A percentile compares a stretch with the other conserved stretches of the same genome.
Evolutionary conservation across 1,140 invertebrate genomes (phyloP).

Genomic region (Periplaneta americana): DNA sequence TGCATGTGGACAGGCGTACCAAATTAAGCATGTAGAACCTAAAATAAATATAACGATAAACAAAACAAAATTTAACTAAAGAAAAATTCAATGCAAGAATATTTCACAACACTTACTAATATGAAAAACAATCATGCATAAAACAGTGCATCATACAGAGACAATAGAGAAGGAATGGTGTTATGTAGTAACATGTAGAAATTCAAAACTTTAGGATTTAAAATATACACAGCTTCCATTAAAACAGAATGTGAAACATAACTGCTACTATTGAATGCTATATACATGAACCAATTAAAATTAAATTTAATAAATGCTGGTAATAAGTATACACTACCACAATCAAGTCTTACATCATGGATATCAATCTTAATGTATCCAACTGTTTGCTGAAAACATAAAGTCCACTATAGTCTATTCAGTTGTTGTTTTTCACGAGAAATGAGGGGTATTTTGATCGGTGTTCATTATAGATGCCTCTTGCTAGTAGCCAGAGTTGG

Average conservation of each 20-base stretch:
- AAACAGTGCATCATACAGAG: background rate
- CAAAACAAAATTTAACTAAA: constrained; percentile 9
- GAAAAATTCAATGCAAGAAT: background rate
- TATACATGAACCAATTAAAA: background rate
- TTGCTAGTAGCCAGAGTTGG: too few relatives aligned
- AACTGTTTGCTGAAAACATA: too few relatives aligned
- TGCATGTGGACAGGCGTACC: constrained; percentile 10
- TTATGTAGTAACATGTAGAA: background rate
- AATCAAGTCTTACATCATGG: too few relatives aligned
- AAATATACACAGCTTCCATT: background rate
- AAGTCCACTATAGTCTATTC: too few relatives aligned
- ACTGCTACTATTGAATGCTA: background rate
- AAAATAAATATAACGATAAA: constrained; percentile 7
- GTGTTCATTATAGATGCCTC: too few relatives aligned
- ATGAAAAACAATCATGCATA: background rate
- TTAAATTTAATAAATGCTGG: too few relatives aligned
- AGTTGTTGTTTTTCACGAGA: too few relatives aligned
- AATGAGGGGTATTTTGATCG: too few relatives aligned
- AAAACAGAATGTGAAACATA: background rate
- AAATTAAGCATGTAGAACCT: constrained; percentile 13
- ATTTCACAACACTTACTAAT: background rate
- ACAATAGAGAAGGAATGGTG: background rate
- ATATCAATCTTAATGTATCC: too few relatives aligned
- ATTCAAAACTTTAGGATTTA: too few relatives aligned
- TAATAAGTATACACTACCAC: too few relatives aligned